Base-by-base conservation (phyloP, 2,113 vertebrate species). In the Melospiza georgiana region DNA sequence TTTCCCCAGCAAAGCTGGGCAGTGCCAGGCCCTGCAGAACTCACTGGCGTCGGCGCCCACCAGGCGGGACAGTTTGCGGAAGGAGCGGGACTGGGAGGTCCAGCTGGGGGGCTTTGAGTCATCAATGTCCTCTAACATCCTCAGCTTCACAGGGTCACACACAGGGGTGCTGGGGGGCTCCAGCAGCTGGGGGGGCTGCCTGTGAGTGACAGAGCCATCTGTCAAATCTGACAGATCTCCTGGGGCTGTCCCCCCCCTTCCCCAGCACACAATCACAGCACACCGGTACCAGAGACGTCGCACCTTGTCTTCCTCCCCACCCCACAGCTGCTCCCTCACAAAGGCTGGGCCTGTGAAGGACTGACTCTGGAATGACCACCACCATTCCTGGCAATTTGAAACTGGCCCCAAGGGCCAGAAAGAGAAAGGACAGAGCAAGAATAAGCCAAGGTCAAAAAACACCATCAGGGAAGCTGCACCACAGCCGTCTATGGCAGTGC, bases 41-140 rank as follows among this genome's bases (percentile, higher is more conserved):
- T 99, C 99, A 99, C 99, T 98, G 98, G 98, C 98, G 89, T 99
- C 98, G 65, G 99, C 98, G 98, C 99, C 99, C 43, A 98, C 99
- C 97, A 99, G 98, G 96, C 98, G 99, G 95, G 99, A 98, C 85
- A 99, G 98, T 95, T 99, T 99, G 95, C 97, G 98, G 98, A 99
- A 99, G 95, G 99, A 99, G 49, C 99, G 99, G 68, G 99, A 99
- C 98, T 99, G 99, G 88, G 98, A 99, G 84, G 98, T 99, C 94
- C 99, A 99, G 1, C 98, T 98, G 94, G 98, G 98, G 3, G 99
- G 99, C 96, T 98, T 98, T 98, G 99, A 99, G 98, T 99, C 99
- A 93, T 99, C 98, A 1, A 98, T 99, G 59, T 99, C 97, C 97
- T 99, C 97, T 76, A 99, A 98, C 98, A 99, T 98, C 95, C 98